A percentile compares a stretch with the other conserved stretches of the same genome.
These are phyloP conservation scores for Speoplatyrhinus poulsoni DNA, from an alignment of 2,113 vertebrate genomes.

Conservation along the genomic window DNA sequence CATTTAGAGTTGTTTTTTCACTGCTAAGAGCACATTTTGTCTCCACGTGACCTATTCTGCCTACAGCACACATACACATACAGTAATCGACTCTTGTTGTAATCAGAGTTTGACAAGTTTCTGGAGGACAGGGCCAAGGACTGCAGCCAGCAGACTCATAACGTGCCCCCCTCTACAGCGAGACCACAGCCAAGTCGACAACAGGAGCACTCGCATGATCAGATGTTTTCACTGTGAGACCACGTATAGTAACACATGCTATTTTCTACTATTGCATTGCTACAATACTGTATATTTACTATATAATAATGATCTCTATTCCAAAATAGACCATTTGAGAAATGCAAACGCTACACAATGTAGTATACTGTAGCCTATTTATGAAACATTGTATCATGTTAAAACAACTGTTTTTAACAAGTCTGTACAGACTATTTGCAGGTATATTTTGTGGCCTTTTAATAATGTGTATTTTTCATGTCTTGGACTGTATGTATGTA, in stretches of 20 bases:
- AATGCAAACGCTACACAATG: neutral
- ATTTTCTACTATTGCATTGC: neutral
- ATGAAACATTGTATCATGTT: conserved; percentile 9
- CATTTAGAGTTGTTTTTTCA: too few relatives aligned
- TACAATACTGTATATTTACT: neutral
- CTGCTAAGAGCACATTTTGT: too few relatives aligned
- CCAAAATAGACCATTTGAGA: neutral
- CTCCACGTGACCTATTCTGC: too few relatives aligned
- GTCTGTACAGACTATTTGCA: neutral
- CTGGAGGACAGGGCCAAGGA: conserved; percentile 66
- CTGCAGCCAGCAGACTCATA: conserved; percentile 12
- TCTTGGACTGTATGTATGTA: too few relatives aligned
- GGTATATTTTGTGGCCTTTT: conserved; percentile 36
- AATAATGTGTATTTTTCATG: conserved; percentile 45
- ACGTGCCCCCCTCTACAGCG: conserved; percentile 21
- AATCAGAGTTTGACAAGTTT: conserved; percentile 75
- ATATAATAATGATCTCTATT: neutral
- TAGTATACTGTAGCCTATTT: conserved; percentile 6
- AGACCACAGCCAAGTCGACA: conserved; percentile 39
- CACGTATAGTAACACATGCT: neutral
- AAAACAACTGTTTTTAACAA: conserved; percentile 12
- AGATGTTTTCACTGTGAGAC: conserved; percentile 74
- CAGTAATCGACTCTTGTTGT: neutral
- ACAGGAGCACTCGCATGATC: conserved; percentile 65
- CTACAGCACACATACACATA: neutral